Conservation (phyloP, 2,888 invertebrate species). For the Dichetophora obliterata region DNA sequence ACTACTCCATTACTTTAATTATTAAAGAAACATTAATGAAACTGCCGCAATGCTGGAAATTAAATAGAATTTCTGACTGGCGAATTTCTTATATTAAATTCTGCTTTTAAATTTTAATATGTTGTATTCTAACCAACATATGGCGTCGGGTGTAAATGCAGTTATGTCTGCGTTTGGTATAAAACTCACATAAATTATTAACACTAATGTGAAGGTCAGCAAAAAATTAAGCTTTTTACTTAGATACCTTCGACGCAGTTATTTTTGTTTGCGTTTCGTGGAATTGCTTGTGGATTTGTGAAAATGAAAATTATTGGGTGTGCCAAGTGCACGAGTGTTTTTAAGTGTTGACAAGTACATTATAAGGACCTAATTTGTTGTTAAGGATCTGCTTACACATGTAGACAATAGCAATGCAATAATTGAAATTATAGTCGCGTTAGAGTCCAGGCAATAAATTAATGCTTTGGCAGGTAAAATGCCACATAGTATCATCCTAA, state of each 20-base stretch:
- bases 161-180: not conserved
- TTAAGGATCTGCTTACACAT: constrained; percentile 32
- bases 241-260: not conserved
- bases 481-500: not conserved
- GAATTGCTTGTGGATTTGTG: not conserved
- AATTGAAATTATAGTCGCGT: not conserved
- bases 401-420: not conserved
- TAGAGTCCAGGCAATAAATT: constrained; percentile 22
- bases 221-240: constrained; percentile 8
- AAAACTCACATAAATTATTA: constrained; percentile 15
- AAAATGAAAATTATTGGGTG: constrained; percentile 12
- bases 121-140: not conserved
- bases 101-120: too few relatives aligned
- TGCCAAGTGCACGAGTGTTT: constrained; percentile 56
- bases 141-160: not conserved
- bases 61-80: too few relatives aligned
- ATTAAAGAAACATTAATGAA: too few relatives aligned
- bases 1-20: too few relatives aligned
- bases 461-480: constrained; percentile 1
- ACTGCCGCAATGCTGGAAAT: too few relatives aligned
- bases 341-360: constrained; percentile 68
- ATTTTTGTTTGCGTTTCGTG: too few relatives aligned
- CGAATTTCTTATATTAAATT: too few relatives aligned
- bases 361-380: constrained; percentile 48
- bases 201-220: not conserved